These are phyloP conservation scores for Amia ocellicauda DNA, from an alignment of 2,113 vertebrate species.

Conservation along the genomic window DNA sequence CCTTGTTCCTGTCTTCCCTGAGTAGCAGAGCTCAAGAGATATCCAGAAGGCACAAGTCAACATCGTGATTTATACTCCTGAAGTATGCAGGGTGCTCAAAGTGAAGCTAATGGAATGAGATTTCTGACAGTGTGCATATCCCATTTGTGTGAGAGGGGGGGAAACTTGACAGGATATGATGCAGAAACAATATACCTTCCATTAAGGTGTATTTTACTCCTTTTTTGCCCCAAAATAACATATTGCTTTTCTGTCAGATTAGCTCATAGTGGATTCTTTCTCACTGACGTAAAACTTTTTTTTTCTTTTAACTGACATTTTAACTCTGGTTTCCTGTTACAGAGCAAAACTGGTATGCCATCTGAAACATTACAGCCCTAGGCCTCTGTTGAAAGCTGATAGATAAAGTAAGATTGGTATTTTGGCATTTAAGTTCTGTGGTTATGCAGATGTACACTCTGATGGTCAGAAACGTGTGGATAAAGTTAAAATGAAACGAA, in stretches of 20 bases:
- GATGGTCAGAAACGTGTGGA: too few relatives aligned
- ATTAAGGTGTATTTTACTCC: too few relatives aligned
- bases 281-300: not conserved
- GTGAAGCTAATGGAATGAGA: not conserved
- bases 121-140: not conserved
- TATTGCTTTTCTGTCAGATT: not conserved
- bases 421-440: too few relatives aligned
- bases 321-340: not conserved
- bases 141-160: not conserved
- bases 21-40: not conserved
- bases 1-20: not conserved
- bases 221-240: too few relatives aligned
- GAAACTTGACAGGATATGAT: not conserved
- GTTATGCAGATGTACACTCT: too few relatives aligned
- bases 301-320: not conserved
- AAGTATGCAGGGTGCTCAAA: not conserved
- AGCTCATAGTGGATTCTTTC: not conserved
- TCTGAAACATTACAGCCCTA: not conserved
- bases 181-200: too few relatives aligned
- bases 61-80: not conserved
- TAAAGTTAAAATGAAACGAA: too few relatives aligned
- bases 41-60: not conserved
- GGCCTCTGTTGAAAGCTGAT: not conserved
- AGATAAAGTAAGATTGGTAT: too few relatives aligned
- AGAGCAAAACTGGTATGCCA: not conserved